Base-by-base conservation (phyloP, 2,888 invertebrate species). In the Andrena hattorfiana region DNA sequence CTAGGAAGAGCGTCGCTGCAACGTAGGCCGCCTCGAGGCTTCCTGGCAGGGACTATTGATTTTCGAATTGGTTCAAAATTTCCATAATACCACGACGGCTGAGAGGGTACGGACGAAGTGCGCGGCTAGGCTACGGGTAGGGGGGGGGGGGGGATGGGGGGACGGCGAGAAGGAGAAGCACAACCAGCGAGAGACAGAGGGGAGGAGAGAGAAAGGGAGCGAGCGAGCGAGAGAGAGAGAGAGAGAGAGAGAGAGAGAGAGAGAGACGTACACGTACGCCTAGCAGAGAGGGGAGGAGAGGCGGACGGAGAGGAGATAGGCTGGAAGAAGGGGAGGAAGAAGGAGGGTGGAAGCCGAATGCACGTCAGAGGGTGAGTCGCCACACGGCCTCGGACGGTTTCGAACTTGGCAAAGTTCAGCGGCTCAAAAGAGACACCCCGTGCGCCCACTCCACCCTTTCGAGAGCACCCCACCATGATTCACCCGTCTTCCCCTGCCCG, bases 61-160 rank as follows among this genome's bases (percentile, higher is more conserved):
- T 93, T 93, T 93, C 93, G 93, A 93, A 93, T 93, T 92, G 93
- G 93, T 93, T 93, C 92, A 93, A 93, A 93, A 93, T 93, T 93
- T 93, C 93, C 93, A 93, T 93, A 93, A 93, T 93, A 93, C 93
- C 89, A 89, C 89, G 88, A 86, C 85, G 89, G 81, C 81, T 79
- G 81, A 82, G 87, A 82, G 86, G 77, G 87, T 87, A 82, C 75
- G 85, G 23, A 3, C 56, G 87, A 80, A 77, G 83, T 79, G 81
- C 51, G 62, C 73, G 66, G 81, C 49, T 71, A 70, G 70, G 71
- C 77, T 64, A 56, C 82, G 69, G 49, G 69, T 67, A 76, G 73
- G 63, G n/a, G n/a, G n/a, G n/a, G n/a, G n/a, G n/a, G n/a, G n/a
- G 82, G 56, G 69, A 48, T 26, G 7, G n/a, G n/a, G 82, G 56